Evolutionary conservation across 2,888 invertebrate species (phyloP), one percentile per base, ranked within the genome.

Genomic region (Acrobasis repandana): DNA sequence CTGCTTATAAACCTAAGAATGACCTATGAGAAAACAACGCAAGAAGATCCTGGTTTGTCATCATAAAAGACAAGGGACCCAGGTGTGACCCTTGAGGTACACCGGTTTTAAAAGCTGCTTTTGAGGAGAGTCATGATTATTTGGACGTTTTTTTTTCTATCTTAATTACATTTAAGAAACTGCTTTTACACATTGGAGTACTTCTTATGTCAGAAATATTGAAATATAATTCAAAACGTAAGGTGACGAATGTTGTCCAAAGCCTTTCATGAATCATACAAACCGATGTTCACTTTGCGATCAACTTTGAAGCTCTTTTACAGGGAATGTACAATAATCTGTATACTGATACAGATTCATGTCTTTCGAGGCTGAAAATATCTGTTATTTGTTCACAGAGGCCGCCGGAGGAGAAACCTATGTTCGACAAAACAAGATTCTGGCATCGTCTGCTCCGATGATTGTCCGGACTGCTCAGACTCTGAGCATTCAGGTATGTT

Each of bases 371-470:
- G 20, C 20, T 20, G 4, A 20, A 14, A 38, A 48, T 43, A 28
- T 5, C 51, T 50, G 28, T 28, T 20, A 20, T 2, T 59, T 49
- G 20, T 38, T 66, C 62, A 0, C 80, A 91, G 90, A 58, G 88
- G 90, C 0, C 80, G 84, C 1, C 76, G 86, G 10, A 79, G 86
- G 43, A 77, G 79, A 60, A 80, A 77, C 60, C 69, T 69, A 2
- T 89, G 90, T 64, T 82, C 90, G 0, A 82, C 82, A 34, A 92
- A 92, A 63, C 92, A 93, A 64, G 93, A 93, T 70, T 92, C 92
- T 0, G 93, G 93, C 1, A 88, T 92, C 56, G 84, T 83, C 10
- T 90, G 91, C 67, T 84, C 89, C 0, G 90, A 88, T 9, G 92
- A 92, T 15, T 89, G 88, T 38, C 75, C 83, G 0, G 90, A 92